Evolutionary conservation across 2,797 vertebrate species (phyloP).

Genomic region (Brotula barbata): DNA sequence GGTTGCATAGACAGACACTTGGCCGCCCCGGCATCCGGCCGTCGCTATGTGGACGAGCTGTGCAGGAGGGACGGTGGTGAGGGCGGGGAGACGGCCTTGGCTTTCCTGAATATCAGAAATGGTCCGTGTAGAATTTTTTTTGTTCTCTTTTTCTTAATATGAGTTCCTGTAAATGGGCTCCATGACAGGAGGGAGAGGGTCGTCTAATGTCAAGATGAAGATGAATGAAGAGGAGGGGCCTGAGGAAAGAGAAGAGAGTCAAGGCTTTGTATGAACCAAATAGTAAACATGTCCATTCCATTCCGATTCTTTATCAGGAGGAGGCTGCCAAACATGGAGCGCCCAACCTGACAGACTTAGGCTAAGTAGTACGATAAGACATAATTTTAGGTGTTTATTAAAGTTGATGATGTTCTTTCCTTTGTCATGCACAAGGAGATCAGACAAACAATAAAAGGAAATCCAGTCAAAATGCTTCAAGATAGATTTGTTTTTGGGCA

Average conservation of each 20-base stretch:
- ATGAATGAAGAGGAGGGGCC: conserved; percentile 95
- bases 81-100: conserved; percentile 74
- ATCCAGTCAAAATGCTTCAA: no score
- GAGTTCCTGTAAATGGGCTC: conserved; percentile 68
- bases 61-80: conserved; percentile 84
- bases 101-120: conserved; percentile 99
- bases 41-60: conserved; percentile 92
- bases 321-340: no score
- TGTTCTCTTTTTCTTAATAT: conserved; percentile 38
- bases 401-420: no score
- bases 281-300: no score
- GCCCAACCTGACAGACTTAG: no score
- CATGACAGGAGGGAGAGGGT: conserved; percentile 77
- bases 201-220: conserved; percentile 95
- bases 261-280: background rate
- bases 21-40: conserved; percentile 90
- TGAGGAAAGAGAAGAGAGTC: conserved; percentile 55
- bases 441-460: no score
- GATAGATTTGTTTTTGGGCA: no score
- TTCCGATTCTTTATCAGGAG: no score
- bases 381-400: no score
- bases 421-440: no score
- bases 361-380: no score
- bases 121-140: conserved; percentile 69
- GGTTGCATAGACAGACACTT: conserved; percentile 97